A percentile compares a stretch with the other conserved stretches of the same genome.
These are phyloP conservation scores for Oophaga pumilio DNA, from an alignment of 2,113 vertebrate genomes.

Conservation along the genomic window DNA sequence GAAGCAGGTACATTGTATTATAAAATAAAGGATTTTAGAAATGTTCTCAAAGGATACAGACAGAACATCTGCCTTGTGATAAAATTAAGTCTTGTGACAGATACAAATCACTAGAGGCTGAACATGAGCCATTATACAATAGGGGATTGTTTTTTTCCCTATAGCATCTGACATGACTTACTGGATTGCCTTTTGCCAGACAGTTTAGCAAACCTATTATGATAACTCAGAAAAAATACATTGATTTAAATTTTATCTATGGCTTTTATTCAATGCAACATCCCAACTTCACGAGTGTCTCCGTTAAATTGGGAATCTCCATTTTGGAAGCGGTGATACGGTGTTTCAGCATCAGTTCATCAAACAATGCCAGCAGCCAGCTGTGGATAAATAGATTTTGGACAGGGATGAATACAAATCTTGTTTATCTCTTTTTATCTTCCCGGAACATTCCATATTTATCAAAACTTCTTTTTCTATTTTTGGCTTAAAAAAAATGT, in stretches of 20 bases:
- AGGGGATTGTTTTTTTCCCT: constrained; percentile 68
- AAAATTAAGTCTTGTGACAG: constrained; percentile 81
- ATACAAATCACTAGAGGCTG: constrained; percentile 77
- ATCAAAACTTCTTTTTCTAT: constrained; percentile 60
- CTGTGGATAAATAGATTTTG: constrained; percentile 75
- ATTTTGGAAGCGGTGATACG: constrained; percentile 69
- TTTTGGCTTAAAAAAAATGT: constrained; percentile 58
- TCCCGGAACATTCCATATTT: constrained; percentile 68
- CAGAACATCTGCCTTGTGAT: constrained; percentile 75
- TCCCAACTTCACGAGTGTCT: constrained; percentile 34
- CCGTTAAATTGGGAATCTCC: constrained; percentile 75
- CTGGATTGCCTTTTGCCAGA: constrained; percentile 76
- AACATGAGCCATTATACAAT: constrained; percentile 73
- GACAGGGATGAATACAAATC: constrained; percentile 75
- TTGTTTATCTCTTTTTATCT: constrained; percentile 67
- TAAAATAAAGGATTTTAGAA: constrained; percentile 71
- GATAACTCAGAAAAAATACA: constrained; percentile 74
- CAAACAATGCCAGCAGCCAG: constrained; percentile 71
- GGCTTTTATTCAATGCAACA: constrained; percentile 33
- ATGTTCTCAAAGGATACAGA: constrained; percentile 70
- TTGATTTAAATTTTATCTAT: constrained; percentile 73
- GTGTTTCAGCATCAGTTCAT: constrained; percentile 69
- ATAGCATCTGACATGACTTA: constrained; percentile 80
- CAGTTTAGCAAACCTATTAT: constrained; percentile 75
- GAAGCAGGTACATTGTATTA: constrained; percentile 70